Conservation (phyloP, 2,113 vertebrate genomes). For the Glaucomys volans region DNA sequence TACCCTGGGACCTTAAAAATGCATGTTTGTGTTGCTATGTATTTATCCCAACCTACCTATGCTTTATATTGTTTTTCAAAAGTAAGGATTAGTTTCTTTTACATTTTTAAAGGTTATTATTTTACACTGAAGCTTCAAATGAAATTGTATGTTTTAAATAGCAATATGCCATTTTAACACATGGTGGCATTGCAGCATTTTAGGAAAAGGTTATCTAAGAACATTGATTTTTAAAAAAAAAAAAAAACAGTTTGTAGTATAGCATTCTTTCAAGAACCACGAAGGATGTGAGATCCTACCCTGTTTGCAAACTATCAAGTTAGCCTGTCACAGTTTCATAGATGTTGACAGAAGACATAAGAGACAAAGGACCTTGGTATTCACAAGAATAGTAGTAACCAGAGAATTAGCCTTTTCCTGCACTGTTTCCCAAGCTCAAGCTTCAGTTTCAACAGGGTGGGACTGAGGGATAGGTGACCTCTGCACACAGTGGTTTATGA, state of each 20-base stretch:
- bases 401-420: not conserved
- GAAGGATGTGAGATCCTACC: not conserved
- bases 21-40: not conserved
- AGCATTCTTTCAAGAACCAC: not conserved
- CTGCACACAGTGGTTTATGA: not conserved
- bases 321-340: not conserved
- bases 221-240: not conserved
- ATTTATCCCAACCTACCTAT: not conserved
- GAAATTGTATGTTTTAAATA: not conserved
- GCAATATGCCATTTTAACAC: slow-evolving; percentile 78
- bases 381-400: too few relatives aligned
- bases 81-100: slow-evolving; percentile 41
- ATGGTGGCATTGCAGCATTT: slow-evolving; percentile 81
- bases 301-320: not conserved
- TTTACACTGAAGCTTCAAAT: slow-evolving; percentile 2
- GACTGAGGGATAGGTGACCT: accelerated
- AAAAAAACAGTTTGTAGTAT: not conserved
- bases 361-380: not conserved
- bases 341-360: not conserved
- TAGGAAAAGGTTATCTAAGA: slow-evolving; percentile 7
- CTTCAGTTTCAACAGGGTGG: not conserved
- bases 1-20: not conserved
- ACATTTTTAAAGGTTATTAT: slow-evolving; percentile 7
- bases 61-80: slow-evolving; percentile 17
- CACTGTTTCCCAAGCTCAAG: not conserved